phyloP scores from a whole-genome alignment of 35 echinoderm and acorn worm species.

The Antedon bifida region DNA sequence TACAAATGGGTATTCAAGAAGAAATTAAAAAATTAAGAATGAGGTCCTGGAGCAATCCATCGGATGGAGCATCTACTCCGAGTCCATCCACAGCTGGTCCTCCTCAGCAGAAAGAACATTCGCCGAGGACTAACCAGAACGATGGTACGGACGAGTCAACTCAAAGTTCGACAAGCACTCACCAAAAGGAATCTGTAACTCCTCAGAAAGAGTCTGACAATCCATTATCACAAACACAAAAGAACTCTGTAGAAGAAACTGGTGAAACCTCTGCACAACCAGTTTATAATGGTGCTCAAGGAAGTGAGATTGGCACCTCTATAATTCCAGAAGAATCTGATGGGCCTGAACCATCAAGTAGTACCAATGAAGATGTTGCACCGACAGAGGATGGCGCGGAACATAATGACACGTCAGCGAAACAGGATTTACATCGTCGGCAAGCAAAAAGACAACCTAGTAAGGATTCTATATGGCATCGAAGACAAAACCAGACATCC shows the following conservation, averaged over 20 bases:
- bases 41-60: background rate
- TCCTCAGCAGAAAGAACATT: background rate
- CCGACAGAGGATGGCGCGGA: background rate
- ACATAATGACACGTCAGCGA: background rate
- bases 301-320: background rate
- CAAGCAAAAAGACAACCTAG: background rate
- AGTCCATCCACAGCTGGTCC: conserved; percentile 23
- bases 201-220: background rate
- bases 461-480: background rate
- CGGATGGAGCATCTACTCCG: conserved; percentile 13
- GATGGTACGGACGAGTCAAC: background rate
- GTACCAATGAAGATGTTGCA: too few relatives aligned
- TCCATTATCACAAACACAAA: too few relatives aligned
- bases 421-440: background rate
- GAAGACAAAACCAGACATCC: background rate
- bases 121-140: background rate
- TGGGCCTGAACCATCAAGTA: too few relatives aligned
- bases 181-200: background rate
- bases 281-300: background rate
- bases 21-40: conserved; percentile 46
- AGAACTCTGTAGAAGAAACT: background rate
- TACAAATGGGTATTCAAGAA: conserved; percentile 55
- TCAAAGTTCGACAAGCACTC: background rate
- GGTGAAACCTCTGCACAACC: background rate
- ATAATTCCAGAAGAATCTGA: background rate